Base-by-base conservation (phyloP, 1,140 invertebrate genomes). In the Hypsibius dujardini region DNA sequence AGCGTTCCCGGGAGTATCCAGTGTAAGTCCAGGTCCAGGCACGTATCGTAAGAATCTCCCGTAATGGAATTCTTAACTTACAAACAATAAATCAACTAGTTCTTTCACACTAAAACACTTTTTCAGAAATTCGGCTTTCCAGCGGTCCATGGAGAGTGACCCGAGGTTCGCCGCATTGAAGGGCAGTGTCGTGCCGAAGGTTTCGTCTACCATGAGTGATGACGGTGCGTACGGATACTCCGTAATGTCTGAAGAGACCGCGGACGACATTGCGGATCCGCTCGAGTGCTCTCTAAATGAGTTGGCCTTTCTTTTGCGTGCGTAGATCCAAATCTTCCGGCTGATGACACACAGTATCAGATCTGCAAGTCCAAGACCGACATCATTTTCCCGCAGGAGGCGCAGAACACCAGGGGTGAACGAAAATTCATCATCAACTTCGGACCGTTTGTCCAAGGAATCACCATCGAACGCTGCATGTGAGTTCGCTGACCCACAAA, bases 311-410 rank as follows among this genome's bases (percentile, higher is more conserved):
- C 12, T 67, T 67, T 15, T 12, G 42, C 42, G 62, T 45, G 12
- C 45, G 62, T 45, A 67, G 62, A 67, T 67, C 62, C 62, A 7
- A 7, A 15, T 12, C 45, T 45, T 15, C 62, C 12, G 62, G 3
- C 3, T 45, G 62, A 42, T 15, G 62, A 67, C 42, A 12, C 42
- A 15, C 62, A 67, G 3, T 15, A 15, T 67, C 62, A 67, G 45
- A 67, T 67, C 12, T 67, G 62, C 42, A 12, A 12, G 7, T 67
- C 62, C 12, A 42, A 67, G 3, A 3, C 45, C 3, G 12, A 12
- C 12, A 3, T 67, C 7, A 67, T 67, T 7, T 67, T 67, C 62
- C 62, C 62, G 7, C 62, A 67, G 45, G 62, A 67, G 45, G 62
- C 62, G 45, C 12, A 15, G 12, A 67, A 67, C 42, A 67, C 62